These are phyloP conservation scores for Sphaerophoria taeniata DNA, from an alignment of 2,888 invertebrate species.

Conservation along the genomic window DNA sequence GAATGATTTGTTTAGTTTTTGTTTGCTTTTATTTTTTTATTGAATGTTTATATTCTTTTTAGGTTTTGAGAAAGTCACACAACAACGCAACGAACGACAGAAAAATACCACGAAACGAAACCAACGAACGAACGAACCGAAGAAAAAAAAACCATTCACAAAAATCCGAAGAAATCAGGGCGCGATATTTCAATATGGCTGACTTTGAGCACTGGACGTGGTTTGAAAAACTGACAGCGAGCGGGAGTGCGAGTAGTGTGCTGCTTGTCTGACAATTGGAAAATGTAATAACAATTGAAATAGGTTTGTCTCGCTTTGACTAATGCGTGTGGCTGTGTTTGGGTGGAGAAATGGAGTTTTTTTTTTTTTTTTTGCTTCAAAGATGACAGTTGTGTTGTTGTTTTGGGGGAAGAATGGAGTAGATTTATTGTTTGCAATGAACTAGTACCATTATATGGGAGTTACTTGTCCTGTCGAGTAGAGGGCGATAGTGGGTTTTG, in stretches of 20 bases:
- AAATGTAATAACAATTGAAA: constrained; percentile 59
- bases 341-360: constrained; percentile 20
- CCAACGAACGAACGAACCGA: constrained; percentile 38
- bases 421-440: background rate
- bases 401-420: constrained; percentile 45
- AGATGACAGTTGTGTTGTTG: constrained; percentile 68
- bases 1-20: constrained; percentile 20
- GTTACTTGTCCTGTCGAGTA: background rate
- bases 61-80: constrained; percentile 32
- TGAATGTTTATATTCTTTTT: background rate
- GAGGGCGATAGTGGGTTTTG: background rate
- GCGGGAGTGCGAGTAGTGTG: constrained; percentile 17
- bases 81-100: constrained; percentile 42
- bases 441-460: constrained; percentile 21
- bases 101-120: constrained; percentile 33
- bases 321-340: constrained; percentile 55
- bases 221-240: constrained; percentile 53
- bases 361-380: constrained; percentile 10
- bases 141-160: constrained; percentile 63
- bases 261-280: constrained; percentile 42
- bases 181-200: constrained; percentile 74
- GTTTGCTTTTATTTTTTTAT: too few relatives aligned
- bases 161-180: constrained; percentile 67
- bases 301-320: constrained; percentile 37
- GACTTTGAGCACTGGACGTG: constrained; percentile 44